Conservation (phyloP, 2,113 vertebrate species). For the Phalacrocorax pelagicus region DNA sequence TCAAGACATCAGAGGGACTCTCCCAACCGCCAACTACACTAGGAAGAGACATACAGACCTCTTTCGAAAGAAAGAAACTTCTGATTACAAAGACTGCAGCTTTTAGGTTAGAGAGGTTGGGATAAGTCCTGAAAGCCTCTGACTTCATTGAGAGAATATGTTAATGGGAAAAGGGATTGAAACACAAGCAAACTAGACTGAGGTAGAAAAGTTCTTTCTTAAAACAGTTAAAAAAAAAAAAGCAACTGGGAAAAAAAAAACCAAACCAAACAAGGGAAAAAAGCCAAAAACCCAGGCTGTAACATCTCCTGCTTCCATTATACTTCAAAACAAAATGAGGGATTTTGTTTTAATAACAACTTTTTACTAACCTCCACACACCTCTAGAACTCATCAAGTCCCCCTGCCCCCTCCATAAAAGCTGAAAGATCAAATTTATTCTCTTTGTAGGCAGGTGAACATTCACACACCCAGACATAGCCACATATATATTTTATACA, state of each 20-base stretch:
- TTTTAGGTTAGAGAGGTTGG: neutral
- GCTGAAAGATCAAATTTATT: constrained; percentile 78
- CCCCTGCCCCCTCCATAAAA: constrained; percentile 60
- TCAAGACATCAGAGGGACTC: neutral
- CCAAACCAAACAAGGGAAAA: neutral
- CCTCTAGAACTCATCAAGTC: constrained; percentile 60
- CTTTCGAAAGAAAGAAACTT: neutral
- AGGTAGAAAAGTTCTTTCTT: neutral
- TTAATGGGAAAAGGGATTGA: neutral
- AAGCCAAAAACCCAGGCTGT: neutral
- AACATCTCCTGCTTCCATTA: constrained; percentile 36
- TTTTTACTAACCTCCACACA: constrained; percentile 51
- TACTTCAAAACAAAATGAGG: constrained; percentile 69
- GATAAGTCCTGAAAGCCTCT: neutral
- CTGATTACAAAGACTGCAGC: neutral
- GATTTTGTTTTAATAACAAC: constrained; percentile 74
- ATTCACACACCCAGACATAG: constrained; percentile 64
- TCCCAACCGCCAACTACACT: neutral
- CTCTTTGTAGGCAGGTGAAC: constrained; percentile 80
- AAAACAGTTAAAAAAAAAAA: neutral
- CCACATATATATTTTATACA: constrained; percentile 77
- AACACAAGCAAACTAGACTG: neutral
- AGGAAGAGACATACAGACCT: neutral
- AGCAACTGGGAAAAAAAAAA: no score
- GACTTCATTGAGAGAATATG: neutral